Evolutionary conservation across 2,888 invertebrate genomes (phyloP), one percentile per base, ranked within the genome.

Genomic region (Lasioglossum malachurum): DNA sequence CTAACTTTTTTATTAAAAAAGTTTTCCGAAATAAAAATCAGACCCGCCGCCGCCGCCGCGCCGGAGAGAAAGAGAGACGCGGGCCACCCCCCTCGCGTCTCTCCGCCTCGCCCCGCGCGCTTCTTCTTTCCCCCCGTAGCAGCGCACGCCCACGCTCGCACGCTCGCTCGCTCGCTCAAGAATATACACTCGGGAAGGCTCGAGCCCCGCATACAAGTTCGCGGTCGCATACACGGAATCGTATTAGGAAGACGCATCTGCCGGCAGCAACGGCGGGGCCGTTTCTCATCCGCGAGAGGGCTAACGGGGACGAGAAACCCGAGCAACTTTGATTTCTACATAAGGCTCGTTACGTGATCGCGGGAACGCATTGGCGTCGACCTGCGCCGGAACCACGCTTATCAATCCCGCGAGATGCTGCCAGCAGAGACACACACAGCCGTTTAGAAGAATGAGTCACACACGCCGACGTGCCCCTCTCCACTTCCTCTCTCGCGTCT

Each of bases 1-100:
- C 90, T 90, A 95, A 95, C 94, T 95, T 95, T 95, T 95, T 95
- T 95, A 95, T 94, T 95, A 95, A 95, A 95, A 95, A 95, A 94
- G 93, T 95, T 94, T 93, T 94, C 94, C 92, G 91, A 93, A 93
- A 94, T 93, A 94, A 94, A 94, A 94, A 93, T 93, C 92, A 90
- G 89, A 91, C 90, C 85, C 84, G 78, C 49, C 86, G 80, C 74
- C 81, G 87, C 67, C 64, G 35, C 35, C 31, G 19, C 4, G 27
- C 14, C 78, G 82, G 84, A 84, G 84, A 31, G 82, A 82, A 74
- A 60, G 84, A 77, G 82, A 74, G 46, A 67, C 73, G 69, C 67
- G 27, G 38, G n/a, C n/a, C 41, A 14, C 14, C 23, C 12, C 35
- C 41, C 23, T 71, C 12, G 57, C 57, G 57, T 12, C 38, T 14